These are phyloP conservation scores for Bombus haemorrhoidalis DNA, from an alignment of 1,140 invertebrate genomes.

Conservation along the genomic window DNA sequence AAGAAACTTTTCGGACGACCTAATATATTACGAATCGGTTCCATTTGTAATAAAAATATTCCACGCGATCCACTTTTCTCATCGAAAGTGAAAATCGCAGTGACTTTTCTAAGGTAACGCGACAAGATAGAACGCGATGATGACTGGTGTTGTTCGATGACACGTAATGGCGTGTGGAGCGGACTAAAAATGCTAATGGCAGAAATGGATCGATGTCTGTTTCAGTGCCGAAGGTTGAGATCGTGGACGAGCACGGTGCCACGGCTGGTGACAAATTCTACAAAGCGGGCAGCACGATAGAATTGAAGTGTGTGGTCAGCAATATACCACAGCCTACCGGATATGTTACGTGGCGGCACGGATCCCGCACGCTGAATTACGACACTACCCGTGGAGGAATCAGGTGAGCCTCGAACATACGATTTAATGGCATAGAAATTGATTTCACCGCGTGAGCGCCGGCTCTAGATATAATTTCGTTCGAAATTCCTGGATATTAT, in stretches of 20 bases:
- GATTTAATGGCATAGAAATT: constrained; percentile 46
- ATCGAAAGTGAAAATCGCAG: too few relatives aligned
- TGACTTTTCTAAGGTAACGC: too few relatives aligned
- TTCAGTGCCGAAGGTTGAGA: constrained; percentile 92
- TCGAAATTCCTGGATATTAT: constrained; percentile 18
- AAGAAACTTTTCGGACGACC: too few relatives aligned
- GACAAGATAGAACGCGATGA: too few relatives aligned
- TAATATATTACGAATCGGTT: not conserved
- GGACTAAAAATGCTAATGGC: not conserved
- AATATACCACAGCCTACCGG: constrained; percentile 90
- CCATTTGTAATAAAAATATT: too few relatives aligned
- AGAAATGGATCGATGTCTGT: constrained; percentile 57
- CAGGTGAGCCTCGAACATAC: constrained; percentile 84
- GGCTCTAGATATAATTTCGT: constrained; percentile 23
- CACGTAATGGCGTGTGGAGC: fast-evolving
- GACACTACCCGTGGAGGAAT: constrained; percentile 92
- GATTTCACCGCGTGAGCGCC: constrained; percentile 1
- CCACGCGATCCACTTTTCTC: too few relatives aligned
- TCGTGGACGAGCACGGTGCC: constrained; percentile 90
- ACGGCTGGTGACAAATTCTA: constrained; percentile 93
- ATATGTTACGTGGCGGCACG: constrained; percentile 92
- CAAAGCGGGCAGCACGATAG: constrained; percentile 93
- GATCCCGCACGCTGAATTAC: constrained; percentile 90
- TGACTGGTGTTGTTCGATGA: not conserved
- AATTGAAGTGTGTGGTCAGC: constrained; percentile 92